A percentile compares a stretch with the other conserved stretches of the same genome.
These are phyloP conservation scores for Eupithecia subumbrata DNA, from an alignment of 2,888 invertebrate species.

Conservation along the genomic window DNA sequence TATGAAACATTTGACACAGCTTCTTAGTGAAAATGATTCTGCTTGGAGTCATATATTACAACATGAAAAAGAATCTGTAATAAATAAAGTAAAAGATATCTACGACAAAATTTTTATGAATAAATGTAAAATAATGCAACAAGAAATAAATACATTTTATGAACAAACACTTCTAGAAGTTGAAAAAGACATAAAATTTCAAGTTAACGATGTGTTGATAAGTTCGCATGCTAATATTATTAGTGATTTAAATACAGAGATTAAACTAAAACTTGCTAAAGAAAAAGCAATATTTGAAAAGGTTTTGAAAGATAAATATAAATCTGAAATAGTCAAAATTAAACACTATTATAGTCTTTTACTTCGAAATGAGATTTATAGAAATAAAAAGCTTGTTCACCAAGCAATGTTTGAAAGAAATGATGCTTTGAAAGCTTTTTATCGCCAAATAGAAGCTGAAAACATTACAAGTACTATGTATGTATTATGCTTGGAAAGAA, in stretches of 20 bases:
- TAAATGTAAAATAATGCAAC: slow-evolving; percentile 65
- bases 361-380: slow-evolving; percentile 62
- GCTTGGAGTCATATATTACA: slow-evolving; percentile 68
- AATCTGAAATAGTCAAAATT: slow-evolving; percentile 63
- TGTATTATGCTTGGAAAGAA: slow-evolving; percentile 73
- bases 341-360: slow-evolving; percentile 69
- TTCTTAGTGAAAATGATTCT: slow-evolving; percentile 66
- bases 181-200: slow-evolving; percentile 63
- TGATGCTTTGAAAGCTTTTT: slow-evolving; percentile 68
- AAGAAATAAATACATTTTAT: slow-evolving; percentile 67
- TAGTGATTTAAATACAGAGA: slow-evolving; percentile 65
- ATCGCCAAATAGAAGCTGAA: slow-evolving; percentile 65
- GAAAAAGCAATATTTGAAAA: slow-evolving; percentile 61
- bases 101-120: slow-evolving; percentile 60
- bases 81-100: slow-evolving; percentile 57
- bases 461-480: slow-evolving; percentile 74
- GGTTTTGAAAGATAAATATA: slow-evolving; percentile 57
- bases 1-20: slow-evolving; percentile 49
- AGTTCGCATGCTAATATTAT: slow-evolving; percentile 61
- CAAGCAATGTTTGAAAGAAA: slow-evolving; percentile 64
- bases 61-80: slow-evolving; percentile 59
- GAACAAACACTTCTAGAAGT: slow-evolving; percentile 68
- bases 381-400: slow-evolving; percentile 60
- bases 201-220: slow-evolving; percentile 59
- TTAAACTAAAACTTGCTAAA: slow-evolving; percentile 59